phyloP scores from a whole-genome alignment of 2,113 vertebrate genomes.

The Nycticryphes semicollaris region DNA sequence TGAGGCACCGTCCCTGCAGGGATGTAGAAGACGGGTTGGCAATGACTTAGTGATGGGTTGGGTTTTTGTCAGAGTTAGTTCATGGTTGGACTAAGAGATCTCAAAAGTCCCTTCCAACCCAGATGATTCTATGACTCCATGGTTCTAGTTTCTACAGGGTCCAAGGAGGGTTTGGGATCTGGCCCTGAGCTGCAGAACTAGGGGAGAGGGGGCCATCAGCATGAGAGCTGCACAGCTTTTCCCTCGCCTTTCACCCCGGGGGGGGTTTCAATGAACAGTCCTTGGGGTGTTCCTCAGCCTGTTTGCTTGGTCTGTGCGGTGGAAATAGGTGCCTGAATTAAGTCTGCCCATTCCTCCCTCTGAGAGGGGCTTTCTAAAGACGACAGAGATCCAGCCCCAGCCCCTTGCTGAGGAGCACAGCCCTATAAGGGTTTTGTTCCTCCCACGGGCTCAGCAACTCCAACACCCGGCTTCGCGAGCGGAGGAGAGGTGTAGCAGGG shows the following conservation, averaged over 20 bases:
- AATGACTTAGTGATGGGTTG: no score
- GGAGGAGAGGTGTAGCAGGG: rapidly evolving
- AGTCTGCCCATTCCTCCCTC: not conserved
- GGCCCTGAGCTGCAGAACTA: not conserved
- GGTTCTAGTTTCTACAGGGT: not conserved
- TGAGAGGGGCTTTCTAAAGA: not conserved
- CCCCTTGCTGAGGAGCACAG: not conserved
- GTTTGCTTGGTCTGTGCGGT: not conserved
- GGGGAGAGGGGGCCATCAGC: not conserved
- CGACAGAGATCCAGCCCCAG: not conserved
- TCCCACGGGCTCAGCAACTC: not conserved
- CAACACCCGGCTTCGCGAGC: not conserved
- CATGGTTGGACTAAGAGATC: no score
- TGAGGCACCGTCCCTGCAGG: no score
- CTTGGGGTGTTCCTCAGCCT: not conserved
- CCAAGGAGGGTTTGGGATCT: not conserved
- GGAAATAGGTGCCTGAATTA: not conserved
- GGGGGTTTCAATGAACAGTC: not conserved
- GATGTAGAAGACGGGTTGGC: no score
- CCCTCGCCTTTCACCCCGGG: not conserved
- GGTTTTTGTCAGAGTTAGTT: no score
- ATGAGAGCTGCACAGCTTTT: rapidly evolving
- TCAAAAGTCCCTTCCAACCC: no score
- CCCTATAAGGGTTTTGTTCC: not conserved
- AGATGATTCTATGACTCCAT: no score